Conservation (phyloP, 2,113 vertebrate genomes). For the Oxygymnocypris stewartii region DNA sequence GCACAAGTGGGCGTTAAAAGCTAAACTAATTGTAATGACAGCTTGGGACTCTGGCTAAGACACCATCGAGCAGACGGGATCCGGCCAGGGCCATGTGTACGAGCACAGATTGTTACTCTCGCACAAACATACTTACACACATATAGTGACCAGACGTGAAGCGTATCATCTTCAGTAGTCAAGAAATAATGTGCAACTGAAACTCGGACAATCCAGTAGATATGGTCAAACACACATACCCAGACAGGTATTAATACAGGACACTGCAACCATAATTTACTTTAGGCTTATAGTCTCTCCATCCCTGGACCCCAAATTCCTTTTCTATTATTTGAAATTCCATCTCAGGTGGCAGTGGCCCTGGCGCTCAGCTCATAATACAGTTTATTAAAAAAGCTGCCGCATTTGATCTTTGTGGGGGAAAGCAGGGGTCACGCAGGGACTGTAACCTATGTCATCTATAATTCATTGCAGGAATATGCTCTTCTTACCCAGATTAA, state of each 20-base stretch:
- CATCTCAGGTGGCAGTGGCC: slow-evolving; percentile 53
- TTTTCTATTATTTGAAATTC: slow-evolving; percentile 66
- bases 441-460: slow-evolving; percentile 76
- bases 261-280: slow-evolving; percentile 63
- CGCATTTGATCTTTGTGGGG: slow-evolving; percentile 54
- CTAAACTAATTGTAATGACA: slow-evolving; percentile 31
- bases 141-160: neutral
- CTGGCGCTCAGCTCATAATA: slow-evolving; percentile 66
- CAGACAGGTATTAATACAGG: slow-evolving; percentile 39
- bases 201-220: slow-evolving; percentile 10
- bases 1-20: slow-evolving; percentile 20
- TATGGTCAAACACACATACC: slow-evolving; percentile 25
- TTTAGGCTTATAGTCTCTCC: slow-evolving; percentile 65
- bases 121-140: slow-evolving; percentile 3
- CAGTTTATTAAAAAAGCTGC: slow-evolving; percentile 75
- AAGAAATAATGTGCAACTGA: slow-evolving; percentile 29
- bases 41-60: slow-evolving; percentile 24
- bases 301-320: slow-evolving; percentile 53
- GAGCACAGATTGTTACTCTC: slow-evolving; percentile 10
- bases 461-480: slow-evolving; percentile 80
- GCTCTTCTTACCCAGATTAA: slow-evolving; percentile 79
- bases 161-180: neutral
- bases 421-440: slow-evolving; percentile 70
- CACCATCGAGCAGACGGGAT: slow-evolving; percentile 17
- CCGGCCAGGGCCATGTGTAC: neutral